These are phyloP conservation scores for Eucriotettix oculatus DNA, from an alignment of 2,888 invertebrate species.

Conservation along the genomic window DNA sequence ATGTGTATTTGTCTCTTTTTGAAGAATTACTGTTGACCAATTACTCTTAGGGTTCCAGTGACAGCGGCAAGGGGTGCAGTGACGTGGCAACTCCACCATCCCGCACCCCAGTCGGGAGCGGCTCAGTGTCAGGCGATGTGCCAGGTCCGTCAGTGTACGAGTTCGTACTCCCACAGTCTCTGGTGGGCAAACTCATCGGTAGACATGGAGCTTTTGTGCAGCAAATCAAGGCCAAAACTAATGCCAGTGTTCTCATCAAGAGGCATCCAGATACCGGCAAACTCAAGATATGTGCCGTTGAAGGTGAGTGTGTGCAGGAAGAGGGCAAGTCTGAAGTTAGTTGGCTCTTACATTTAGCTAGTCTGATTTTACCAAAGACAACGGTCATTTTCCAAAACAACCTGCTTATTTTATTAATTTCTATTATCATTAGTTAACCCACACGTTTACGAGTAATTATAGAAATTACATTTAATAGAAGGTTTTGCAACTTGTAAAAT, in stretches of 20 bases:
- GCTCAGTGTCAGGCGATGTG: conserved; percentile 20
- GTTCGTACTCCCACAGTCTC: conserved; percentile 53
- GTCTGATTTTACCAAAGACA: too few species aligned
- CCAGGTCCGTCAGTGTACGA: conserved; percentile 36
- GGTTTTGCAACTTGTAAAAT: too few species aligned
- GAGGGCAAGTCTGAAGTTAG: too few species aligned
- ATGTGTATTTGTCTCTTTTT: too few species aligned
- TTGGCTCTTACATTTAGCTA: too few species aligned
- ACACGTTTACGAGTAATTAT: too few species aligned
- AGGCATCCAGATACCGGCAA: conserved; percentile 56
- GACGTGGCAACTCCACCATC: conserved; percentile 51
- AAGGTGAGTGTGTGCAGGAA: conserved; percentile 35
- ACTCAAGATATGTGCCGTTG: conserved; percentile 67
- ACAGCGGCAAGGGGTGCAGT: conserved; percentile 68
- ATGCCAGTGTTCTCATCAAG: conserved; percentile 63
- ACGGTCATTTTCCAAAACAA: too few species aligned
- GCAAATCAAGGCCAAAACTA: conserved; percentile 58
- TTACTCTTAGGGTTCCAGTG: conserved; percentile 47
- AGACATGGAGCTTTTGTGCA: conserved; percentile 67
- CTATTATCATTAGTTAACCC: too few species aligned
- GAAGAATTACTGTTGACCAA: too few species aligned
- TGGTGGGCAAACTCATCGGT: conserved; percentile 80
- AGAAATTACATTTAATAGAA: too few species aligned
- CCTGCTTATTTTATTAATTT: too few species aligned
- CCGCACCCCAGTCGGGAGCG: conserved; percentile 32